Evolutionary conservation across 1,140 invertebrate species (phyloP).

Genomic region (Hyles euphorbiae): DNA sequence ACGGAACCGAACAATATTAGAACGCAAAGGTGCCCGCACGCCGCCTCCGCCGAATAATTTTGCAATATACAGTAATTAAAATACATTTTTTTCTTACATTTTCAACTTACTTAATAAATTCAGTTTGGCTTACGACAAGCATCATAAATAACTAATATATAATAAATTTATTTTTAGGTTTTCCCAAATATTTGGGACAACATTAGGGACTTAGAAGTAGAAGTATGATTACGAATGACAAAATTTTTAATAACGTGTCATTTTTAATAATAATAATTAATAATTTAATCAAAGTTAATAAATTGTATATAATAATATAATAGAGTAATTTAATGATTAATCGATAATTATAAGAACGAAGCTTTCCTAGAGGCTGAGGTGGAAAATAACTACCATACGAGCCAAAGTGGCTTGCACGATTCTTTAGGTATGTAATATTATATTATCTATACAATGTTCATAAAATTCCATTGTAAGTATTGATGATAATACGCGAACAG

Average conservation of each 20-base stretch:
- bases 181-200: slow-evolving; percentile 65
- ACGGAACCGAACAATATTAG: slow-evolving; percentile 35
- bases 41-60: slow-evolving; percentile 8
- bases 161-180: slow-evolving; percentile 68
- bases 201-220: slow-evolving; percentile 72
- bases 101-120: slow-evolving; percentile 76
- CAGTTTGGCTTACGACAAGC: slow-evolving; percentile 74
- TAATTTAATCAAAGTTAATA: slow-evolving; percentile 76
- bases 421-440: slow-evolving; percentile 68
- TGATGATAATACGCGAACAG: slow-evolving; percentile 65
- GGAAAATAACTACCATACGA: slow-evolving; percentile 76
- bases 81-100: slow-evolving; percentile 73
- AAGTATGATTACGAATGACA: slow-evolving; percentile 75
- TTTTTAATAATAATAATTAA: slow-evolving; percentile 72
- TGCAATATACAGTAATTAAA: slow-evolving; percentile 73
- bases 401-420: slow-evolving; percentile 68
- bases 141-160: slow-evolving; percentile 65
- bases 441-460: slow-evolving; percentile 66
- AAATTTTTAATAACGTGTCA: slow-evolving; percentile 73
- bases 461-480: slow-evolving; percentile 68
- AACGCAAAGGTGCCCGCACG: slow-evolving; percentile 26
- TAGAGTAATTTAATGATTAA: slow-evolving; percentile 77
- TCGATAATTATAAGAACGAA: slow-evolving; percentile 77
- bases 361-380: slow-evolving; percentile 75
- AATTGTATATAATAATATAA: slow-evolving; percentile 76